Percentiles rank a stretch among this genome's conserved stretches.
Conservation (phyloP, 2,888 invertebrate genomes). For the Lasioglossum oenotherae region DNA sequence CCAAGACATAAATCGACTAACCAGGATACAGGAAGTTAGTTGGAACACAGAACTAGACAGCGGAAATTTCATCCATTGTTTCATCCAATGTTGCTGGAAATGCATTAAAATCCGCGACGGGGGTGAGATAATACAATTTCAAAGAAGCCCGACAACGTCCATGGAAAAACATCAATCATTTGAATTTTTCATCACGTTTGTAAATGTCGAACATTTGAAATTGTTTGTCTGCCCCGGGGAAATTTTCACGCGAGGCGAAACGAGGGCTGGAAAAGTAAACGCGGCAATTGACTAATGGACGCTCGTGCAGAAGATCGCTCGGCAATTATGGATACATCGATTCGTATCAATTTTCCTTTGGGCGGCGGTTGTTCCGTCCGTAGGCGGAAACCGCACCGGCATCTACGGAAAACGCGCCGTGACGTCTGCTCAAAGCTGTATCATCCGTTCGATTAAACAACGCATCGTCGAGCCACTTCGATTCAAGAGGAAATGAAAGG, state of each 20-base stretch:
- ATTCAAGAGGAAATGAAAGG: constrained; percentile 11
- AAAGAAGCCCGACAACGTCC: too few relatives aligned
- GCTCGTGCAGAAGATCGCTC: constrained; percentile 2
- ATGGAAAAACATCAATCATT: too few relatives aligned
- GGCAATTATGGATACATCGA: constrained; percentile 33
- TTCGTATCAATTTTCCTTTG: constrained; percentile 20
- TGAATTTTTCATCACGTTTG: too few relatives aligned
- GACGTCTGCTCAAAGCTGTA: constrained; percentile 13
- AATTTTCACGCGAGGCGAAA: not conserved
- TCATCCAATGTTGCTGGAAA: too few relatives aligned
- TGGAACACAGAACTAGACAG: too few relatives aligned
- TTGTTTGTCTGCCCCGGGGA: not conserved
- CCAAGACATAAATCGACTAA: too few relatives aligned
- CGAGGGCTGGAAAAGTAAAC: not conserved
- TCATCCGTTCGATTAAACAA: constrained; percentile 54
- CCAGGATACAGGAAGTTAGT: too few relatives aligned
- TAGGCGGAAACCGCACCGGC: constrained; percentile 16
- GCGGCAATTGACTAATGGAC: constrained; percentile 29
- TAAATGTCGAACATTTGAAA: not conserved
- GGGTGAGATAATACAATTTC: too few relatives aligned
- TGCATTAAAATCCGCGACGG: too few relatives aligned
- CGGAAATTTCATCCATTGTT: too few relatives aligned
- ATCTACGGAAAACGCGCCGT: not conserved
- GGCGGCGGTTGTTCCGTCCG: constrained; percentile 20
- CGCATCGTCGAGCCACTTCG: not conserved